Evolutionary conservation across 1,140 invertebrate genomes (phyloP), one percentile per base, ranked within the genome.

Genomic region (Neelides sp.): DNA sequence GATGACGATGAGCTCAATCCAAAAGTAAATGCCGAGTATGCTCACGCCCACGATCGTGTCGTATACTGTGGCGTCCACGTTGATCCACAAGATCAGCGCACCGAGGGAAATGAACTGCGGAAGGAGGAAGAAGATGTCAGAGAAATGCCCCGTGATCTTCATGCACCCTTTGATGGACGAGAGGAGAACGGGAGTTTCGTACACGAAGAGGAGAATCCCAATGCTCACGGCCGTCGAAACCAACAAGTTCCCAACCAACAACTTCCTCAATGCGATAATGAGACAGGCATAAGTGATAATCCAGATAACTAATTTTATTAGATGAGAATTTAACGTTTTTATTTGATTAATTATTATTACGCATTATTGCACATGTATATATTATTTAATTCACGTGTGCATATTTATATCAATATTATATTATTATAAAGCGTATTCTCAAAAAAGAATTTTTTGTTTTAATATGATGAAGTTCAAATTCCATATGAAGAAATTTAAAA

Each of bases 21-120:
- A 45, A 17, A 55, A 57, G 35, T 40, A 57, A n/a, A 39, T 24
- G 1, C 58, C 58, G 4, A 60, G 48, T 7, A 54, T 27, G 19
- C 42, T 39, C 23, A 35, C 23, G 12, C 58, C 58, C 28, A 55
- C 51, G 23, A 52, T 55, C 7, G 48, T 54, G 10, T 41, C 10
- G 32, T 57, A 60, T 13, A 60, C 28, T 1, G 23, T 24, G 2
- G n/a, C 2, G 27, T 60, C 52, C n/a, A 23, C 19, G 20, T 60
- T 60, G 2, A 57, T 50, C 58, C 58, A 60, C 1, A 48, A 2
- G 24, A 60, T 57, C 17, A 57, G 49, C 1, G 35, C 23, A 17
- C 52, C 13, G 2, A 60, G 26, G 4, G 52, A 39, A 3, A 39
- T 22, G 28, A 54, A 57, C 17, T 60, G 58, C 13, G 58, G 58